Conservation (phyloP, 2,797 vertebrate species). For the Leuciscus waleckii region DNA sequence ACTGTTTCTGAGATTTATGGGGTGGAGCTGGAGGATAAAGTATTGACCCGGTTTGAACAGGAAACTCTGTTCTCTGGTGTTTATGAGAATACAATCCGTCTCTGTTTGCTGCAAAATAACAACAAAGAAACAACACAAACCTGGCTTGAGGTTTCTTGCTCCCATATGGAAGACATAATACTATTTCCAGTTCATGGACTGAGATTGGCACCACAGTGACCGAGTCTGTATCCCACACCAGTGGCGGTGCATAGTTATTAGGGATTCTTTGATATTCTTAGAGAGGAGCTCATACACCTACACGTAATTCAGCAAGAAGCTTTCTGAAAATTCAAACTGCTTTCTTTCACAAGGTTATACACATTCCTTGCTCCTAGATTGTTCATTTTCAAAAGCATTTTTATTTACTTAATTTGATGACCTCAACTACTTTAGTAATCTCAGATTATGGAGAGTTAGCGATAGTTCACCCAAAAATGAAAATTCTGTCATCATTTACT, state of each 20-base stretch:
- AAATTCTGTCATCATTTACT: no score
- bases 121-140: conserved; percentile 17
- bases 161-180: conserved; percentile 14
- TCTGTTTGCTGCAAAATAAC: conserved; percentile 25
- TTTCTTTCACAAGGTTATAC: conserved; percentile 4
- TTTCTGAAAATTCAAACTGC: not conserved
- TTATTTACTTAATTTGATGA: no score
- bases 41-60: conserved; percentile 35
- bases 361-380: not conserved
- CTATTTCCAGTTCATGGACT: conserved; percentile 42
- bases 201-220: conserved; percentile 32
- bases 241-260: conserved; percentile 17
- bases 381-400: no score
- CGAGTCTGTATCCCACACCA: conserved; percentile 6
- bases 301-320: not conserved
- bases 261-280: conserved; percentile 9
- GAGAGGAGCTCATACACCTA: not conserved
- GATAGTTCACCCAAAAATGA: no score
- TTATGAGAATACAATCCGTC: conserved; percentile 34
- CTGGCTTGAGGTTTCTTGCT: not conserved
- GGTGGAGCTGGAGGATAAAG: conserved; percentile 3
- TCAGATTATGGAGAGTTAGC: no score
- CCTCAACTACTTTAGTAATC: no score
- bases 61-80: conserved; percentile 8
- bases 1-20: conserved; percentile 30